phyloP scores from a whole-genome alignment of 2,888 invertebrate species.

The Schrankia costaestrigalis region DNA sequence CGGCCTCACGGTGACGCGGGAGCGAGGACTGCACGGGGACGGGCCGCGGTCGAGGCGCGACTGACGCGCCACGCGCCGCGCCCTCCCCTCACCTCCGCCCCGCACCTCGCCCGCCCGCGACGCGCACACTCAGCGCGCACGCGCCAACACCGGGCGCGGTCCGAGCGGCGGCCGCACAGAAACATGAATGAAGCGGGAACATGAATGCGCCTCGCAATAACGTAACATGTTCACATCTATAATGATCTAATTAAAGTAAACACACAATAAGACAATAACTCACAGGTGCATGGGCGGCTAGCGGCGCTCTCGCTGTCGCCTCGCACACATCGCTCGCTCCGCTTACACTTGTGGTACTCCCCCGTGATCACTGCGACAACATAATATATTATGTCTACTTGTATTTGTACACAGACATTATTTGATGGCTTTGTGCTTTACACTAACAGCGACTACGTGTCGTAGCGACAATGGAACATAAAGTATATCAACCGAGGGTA shows the following conservation, averaged over 20 bases:
- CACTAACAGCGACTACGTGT: no score
- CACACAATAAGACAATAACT: no score
- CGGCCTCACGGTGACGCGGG: conserved; percentile 56
- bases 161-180: conserved; percentile 22
- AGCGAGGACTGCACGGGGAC: conserved; percentile 46
- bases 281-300: neutral
- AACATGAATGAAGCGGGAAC: conserved; percentile 27
- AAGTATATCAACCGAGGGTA: no score
- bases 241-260: conserved; percentile 3
- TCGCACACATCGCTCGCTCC: neutral
- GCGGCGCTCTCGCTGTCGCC: neutral
- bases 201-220: conserved; percentile 20
- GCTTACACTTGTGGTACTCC: no score
- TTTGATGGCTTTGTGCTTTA: no score
- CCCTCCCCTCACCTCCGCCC: conserved; percentile 36
- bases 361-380: no score
- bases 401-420: no score
- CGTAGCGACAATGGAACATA: no score
- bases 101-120: conserved; percentile 30
- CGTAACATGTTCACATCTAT: conserved; percentile 5
- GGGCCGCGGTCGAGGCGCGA: conserved; percentile 61
- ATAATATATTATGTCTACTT: no score
- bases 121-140: conserved; percentile 17
- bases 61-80: conserved; percentile 54
- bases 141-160: conserved; percentile 28